These are phyloP conservation scores for Caerostris darwini DNA, from an alignment of 1,140 invertebrate genomes.

Conservation along the genomic window DNA sequence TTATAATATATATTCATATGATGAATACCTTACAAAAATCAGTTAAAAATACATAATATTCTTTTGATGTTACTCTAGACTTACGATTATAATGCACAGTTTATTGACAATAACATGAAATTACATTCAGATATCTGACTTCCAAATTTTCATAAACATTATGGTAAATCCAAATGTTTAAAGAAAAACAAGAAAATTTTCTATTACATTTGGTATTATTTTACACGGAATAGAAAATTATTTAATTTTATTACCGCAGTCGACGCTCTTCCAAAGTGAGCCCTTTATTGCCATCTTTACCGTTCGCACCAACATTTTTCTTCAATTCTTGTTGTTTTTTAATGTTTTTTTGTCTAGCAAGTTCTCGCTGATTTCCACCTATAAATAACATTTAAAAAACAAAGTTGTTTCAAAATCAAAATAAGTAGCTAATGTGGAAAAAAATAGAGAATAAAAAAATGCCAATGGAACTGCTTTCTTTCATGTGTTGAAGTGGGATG, in stretches of 20 bases:
- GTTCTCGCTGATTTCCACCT: constrained; percentile 92
- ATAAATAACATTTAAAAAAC: constrained; percentile 48
- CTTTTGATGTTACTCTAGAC: background rate
- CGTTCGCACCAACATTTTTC: constrained; percentile 86
- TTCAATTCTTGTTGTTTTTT: constrained; percentile 88
- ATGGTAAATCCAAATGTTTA: background rate
- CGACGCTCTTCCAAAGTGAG: constrained; percentile 78
- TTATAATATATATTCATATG: too few relatives aligned
- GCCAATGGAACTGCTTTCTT: too few relatives aligned
- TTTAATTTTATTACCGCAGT: constrained; percentile 65
- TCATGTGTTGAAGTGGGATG: too few relatives aligned
- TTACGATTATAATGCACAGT: background rate
- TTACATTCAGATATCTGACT: background rate
- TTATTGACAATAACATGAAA: background rate
- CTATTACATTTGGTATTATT: background rate
- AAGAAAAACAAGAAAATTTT: background rate
- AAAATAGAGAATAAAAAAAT: too few relatives aligned
- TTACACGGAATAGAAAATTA: background rate
- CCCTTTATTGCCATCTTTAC: constrained; percentile 89
- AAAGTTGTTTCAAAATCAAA: background rate
- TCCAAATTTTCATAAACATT: background rate
- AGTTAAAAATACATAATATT: too few relatives aligned
- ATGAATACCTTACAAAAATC: too few relatives aligned
- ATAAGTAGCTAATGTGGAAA: background rate
- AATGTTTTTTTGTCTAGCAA: constrained; percentile 90